These are phyloP conservation scores for Tiliqua scincoides DNA, from an alignment of 2,113 vertebrate species.

Conservation along the genomic window DNA sequence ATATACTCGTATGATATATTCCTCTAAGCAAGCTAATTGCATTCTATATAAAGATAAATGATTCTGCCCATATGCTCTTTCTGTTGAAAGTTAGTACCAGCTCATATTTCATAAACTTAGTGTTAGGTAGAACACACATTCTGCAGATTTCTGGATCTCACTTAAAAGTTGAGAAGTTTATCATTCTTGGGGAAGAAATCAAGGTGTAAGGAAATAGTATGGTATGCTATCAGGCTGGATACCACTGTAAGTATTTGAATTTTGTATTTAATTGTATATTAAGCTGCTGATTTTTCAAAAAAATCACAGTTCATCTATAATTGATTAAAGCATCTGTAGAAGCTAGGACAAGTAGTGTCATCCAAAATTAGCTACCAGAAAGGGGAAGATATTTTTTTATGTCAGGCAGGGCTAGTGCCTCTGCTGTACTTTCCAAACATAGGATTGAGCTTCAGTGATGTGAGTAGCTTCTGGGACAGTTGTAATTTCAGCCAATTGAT, in stretches of 20 bases:
- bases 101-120: not conserved
- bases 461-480: not conserved
- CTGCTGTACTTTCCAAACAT: not conserved
- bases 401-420: not conserved
- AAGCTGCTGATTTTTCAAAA: not conserved
- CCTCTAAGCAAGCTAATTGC: not conserved
- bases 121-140: not conserved
- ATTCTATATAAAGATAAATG: conserved; percentile 2
- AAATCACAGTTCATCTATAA: not conserved
- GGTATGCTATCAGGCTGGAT: not conserved
- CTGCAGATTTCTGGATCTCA: not conserved
- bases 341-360: not conserved
- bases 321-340: not conserved
- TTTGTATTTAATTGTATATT: not conserved
- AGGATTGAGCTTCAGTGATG: not conserved
- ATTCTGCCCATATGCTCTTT: not conserved
- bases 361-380: not conserved
- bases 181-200: not conserved
- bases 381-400: not conserved
- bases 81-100: not conserved
- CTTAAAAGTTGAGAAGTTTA: not conserved
- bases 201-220: not conserved
- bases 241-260: not conserved
- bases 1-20: not conserved
- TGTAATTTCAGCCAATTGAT: not conserved